Base-by-base conservation (phyloP, 2,888 invertebrate genomes). In the Ectropis crepuscularia region DNA sequence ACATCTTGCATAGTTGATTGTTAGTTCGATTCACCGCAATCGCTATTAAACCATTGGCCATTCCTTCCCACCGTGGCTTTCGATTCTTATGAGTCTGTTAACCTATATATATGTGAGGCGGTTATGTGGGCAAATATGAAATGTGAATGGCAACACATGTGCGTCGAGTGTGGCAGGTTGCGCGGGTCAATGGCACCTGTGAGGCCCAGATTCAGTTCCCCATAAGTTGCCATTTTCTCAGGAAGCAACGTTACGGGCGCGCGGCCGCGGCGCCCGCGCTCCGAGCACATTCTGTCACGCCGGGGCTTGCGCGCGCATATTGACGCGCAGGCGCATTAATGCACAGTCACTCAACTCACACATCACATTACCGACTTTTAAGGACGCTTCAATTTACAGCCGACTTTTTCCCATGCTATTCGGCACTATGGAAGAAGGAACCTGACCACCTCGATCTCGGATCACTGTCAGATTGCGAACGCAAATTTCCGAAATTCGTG, bases 161-260 rank as follows among this genome's bases (percentile, higher is more conserved):
- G 83, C 83, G 81, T 78, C 71, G 82, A 84, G 81, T 83, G 82
- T 81, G 78, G 82, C 82, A 86, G 81, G 86, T 85, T 85, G 82
- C 73, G 73, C 74, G 80, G 90, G 90, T 92, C 90, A 90, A 85
- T 85, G 89, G 87, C 90, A 89, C 89, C 83, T 81, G 83, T 71
- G 81, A 88, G 85, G 79, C 86, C 87, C 89, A 89, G 90, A 89
- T 90, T 90, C 86, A 88, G 85, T 89, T 89, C 88, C 89, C 88
- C 86, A 87, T 90, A 90, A 91, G 86, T 90, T 89, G 90, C 89
- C 84, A 90, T 91, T 91, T 91, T 92, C 91, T 89, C 86, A 88
- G 89, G 92, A 92, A 91, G 85, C 86, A 82, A 74, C 70, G 72
- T 66, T 67, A 64, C 81, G 79, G 74, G 74, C 77, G 78, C 82